Evolutionary conservation across 2,888 invertebrate genomes (phyloP).

Genomic region (Agrotis clavis): DNA sequence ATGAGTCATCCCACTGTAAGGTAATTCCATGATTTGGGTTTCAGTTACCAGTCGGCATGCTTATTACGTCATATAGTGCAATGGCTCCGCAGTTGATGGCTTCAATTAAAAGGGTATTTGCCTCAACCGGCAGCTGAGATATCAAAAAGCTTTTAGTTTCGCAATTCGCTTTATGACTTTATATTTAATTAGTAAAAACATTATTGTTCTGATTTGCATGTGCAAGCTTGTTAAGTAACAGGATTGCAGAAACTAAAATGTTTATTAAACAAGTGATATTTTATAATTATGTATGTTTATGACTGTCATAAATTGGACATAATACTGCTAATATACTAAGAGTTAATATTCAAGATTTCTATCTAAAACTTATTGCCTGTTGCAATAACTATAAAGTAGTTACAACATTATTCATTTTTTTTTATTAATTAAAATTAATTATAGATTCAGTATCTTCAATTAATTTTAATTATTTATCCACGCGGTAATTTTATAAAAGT

Average conservation of each 20-base stretch:
- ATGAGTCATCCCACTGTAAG: conserved; percentile 49
- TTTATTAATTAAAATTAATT: not conserved
- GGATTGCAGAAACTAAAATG: not conserved
- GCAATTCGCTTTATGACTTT: conserved; percentile 44
- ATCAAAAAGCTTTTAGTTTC: conserved; percentile 56
- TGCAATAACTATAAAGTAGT: conserved; percentile 15
- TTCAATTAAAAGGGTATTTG: conserved; percentile 57
- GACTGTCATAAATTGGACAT: conserved; percentile 7
- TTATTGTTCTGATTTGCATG: conserved; percentile 27
- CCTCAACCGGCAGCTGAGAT: conserved; percentile 34
- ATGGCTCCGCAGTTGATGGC: conserved; percentile 42
- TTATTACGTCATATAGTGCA: conserved; percentile 50
- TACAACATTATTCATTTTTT: no score
- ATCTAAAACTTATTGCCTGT: conserved; percentile 9
- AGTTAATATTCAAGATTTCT: conserved; percentile 23
- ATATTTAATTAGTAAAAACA: conserved; percentile 33
- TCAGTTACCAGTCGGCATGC: conserved; percentile 15
- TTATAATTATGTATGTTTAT: conserved; percentile 19
- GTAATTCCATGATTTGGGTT: conserved; percentile 40
- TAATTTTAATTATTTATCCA: no score
- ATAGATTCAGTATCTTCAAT: not conserved
- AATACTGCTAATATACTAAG: not conserved
- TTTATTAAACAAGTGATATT: conserved; percentile 20
- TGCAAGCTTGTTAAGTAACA: conserved; percentile 1
- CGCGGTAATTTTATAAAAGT: no score